These are phyloP conservation scores for Agelastica alni DNA, from an alignment of 2,888 invertebrate species.

Conservation along the genomic window DNA sequence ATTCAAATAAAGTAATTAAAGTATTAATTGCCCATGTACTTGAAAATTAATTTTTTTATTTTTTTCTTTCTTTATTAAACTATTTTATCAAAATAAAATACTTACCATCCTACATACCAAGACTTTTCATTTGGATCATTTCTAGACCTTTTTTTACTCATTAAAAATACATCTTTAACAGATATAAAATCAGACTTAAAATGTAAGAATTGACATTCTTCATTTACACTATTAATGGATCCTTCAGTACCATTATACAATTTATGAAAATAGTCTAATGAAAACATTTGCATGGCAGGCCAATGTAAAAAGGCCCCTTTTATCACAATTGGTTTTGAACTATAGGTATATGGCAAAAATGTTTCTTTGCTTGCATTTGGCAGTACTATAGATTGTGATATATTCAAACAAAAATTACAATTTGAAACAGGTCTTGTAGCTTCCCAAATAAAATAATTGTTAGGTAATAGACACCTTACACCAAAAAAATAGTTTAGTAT, in stretches of 20 bases:
- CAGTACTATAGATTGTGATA: conserved; percentile 70
- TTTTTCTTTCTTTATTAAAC: too few species aligned
- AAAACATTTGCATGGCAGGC: conserved; percentile 72
- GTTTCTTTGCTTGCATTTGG: conserved; percentile 69
- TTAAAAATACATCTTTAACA: conserved; percentile 75
- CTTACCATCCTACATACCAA: conserved; percentile 92
- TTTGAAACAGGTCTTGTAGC: conserved; percentile 81
- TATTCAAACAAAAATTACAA: conserved; percentile 76
- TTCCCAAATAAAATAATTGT: conserved; percentile 87
- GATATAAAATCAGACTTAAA: conserved; percentile 82
- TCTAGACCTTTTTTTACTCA: conserved; percentile 68
- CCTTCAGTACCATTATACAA: conserved; percentile 71
- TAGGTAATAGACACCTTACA: conserved; percentile 76
- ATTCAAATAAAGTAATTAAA: too few species aligned
- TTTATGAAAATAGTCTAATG: conserved; percentile 69
- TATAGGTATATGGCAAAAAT: conserved; percentile 76
- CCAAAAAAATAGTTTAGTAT: conserved; percentile 55
- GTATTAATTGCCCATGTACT: too few species aligned
- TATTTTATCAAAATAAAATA: conserved; percentile 30
- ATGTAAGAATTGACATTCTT: conserved; percentile 85
- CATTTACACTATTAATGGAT: conserved; percentile 73
- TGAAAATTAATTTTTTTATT: too few species aligned
- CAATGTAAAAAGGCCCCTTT: conserved; percentile 76
- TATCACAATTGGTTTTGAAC: conserved; percentile 78
- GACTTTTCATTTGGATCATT: conserved; percentile 67